Percentiles rank a stretch among this genome's conserved stretches.
Evolutionary conservation across 2,113 vertebrate species (phyloP).

Genomic region (Apodemus sylvaticus): DNA sequence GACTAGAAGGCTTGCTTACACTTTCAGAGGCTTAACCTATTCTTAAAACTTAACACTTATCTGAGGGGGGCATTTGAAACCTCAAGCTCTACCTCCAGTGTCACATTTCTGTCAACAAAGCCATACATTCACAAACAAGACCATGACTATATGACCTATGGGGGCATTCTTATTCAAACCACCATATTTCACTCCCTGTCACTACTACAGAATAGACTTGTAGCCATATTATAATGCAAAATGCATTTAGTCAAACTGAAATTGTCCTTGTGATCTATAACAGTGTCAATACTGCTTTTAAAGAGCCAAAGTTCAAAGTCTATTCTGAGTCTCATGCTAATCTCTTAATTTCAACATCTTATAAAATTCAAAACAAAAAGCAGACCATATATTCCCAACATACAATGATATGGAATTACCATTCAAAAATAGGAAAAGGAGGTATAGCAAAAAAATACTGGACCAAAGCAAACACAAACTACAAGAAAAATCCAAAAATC

Average conservation of each 20-base stretch:
- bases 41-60: not conserved
- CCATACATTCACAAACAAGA: not conserved
- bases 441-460: not conserved
- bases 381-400: not conserved
- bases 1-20: not conserved
- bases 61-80: not conserved
- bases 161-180: not conserved
- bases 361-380: not conserved
- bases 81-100: not conserved
- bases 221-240: not conserved
- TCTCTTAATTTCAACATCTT: not conserved
- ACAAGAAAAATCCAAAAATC: not conserved
- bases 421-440: not conserved
- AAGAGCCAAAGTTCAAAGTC: not conserved
- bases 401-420: not conserved
- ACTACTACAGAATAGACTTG: too few relatives aligned
- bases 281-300: not conserved
- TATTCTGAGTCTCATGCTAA: not conserved
- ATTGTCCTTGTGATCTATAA: not conserved
- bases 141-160: not conserved
- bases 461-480: not conserved
- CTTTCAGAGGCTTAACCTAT: not conserved
- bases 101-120: not conserved
- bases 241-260: not conserved
- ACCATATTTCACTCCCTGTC: not conserved